Conservation (phyloP, 2,113 vertebrate species). For the Pseudolaguvia tuberculata region DNA sequence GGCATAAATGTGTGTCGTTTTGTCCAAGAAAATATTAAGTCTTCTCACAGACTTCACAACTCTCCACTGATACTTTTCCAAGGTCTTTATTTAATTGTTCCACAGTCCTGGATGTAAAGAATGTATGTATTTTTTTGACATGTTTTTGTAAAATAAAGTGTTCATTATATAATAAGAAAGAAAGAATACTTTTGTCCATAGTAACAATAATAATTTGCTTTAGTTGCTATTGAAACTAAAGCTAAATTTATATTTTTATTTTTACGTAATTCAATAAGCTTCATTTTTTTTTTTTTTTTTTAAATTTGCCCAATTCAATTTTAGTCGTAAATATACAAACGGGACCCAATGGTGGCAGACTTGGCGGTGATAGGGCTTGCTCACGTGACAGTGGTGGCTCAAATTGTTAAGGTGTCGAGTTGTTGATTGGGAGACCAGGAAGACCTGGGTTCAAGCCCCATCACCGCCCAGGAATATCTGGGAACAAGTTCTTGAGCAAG, state of each 20-base stretch:
- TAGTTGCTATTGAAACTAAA: background rate
- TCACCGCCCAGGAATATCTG: no score
- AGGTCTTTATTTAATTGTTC: background rate
- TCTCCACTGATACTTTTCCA: slow-evolving; percentile 34
- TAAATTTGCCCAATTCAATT: no score
- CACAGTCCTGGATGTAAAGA: slow-evolving; percentile 1
- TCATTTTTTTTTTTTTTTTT: background rate
- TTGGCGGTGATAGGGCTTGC: no score
- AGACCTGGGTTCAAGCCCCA: no score
- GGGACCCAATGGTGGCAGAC: no score
- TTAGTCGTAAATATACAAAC: no score
- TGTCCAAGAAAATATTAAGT: slow-evolving; percentile 56
- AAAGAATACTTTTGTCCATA: background rate
- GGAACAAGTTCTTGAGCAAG: no score
- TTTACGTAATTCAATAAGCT: no score
- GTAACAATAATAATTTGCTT: background rate
- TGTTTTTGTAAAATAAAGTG: slow-evolving; percentile 60
- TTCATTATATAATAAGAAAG: slow-evolving; percentile 23
- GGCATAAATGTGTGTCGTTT: slow-evolving; percentile 29
- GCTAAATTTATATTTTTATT: background rate
- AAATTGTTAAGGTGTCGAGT: no score
- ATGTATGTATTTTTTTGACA: slow-evolving; percentile 54
- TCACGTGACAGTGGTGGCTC: no score
- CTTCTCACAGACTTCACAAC: slow-evolving; percentile 51
- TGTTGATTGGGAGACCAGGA: no score